These are phyloP conservation scores for Eilema sororculum DNA, from an alignment of 2,888 invertebrate species.

Conservation along the genomic window DNA sequence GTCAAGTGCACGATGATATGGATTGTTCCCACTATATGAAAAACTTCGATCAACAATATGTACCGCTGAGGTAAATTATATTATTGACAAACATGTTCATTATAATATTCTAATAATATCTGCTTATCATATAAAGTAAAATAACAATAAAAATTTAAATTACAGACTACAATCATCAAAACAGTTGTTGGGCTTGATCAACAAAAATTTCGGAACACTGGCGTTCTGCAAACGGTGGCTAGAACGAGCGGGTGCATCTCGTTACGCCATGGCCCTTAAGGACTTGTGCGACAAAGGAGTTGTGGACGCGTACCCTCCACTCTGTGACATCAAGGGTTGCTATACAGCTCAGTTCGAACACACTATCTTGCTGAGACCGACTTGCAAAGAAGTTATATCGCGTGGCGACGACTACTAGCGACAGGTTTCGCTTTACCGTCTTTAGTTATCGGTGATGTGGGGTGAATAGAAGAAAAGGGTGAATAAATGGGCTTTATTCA, in stretches of 20 bases:
- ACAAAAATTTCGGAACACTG: slow-evolving; percentile 98
- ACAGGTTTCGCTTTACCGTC: background rate
- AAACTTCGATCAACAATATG: slow-evolving; percentile 97
- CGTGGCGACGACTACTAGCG: slow-evolving; percentile 97
- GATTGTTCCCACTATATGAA: slow-evolving; percentile 99
- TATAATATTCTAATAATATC: background rate
- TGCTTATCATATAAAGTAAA: background rate
- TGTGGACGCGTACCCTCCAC: slow-evolving; percentile 99
- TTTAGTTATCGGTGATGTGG: background rate
- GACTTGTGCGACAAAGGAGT: slow-evolving; percentile 99
- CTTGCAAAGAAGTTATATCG: slow-evolving; percentile 99
- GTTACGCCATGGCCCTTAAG: slow-evolving; percentile 99
- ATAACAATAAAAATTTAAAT: slow-evolving; percentile 29
- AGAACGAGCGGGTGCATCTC: slow-evolving; percentile 98
- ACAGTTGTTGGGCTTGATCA: slow-evolving; percentile 95
- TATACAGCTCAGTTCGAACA: slow-evolving; percentile 99
- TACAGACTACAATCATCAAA: slow-evolving; percentile 96
- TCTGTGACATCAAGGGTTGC: slow-evolving; percentile 98
- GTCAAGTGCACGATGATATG: slow-evolving; percentile 99
- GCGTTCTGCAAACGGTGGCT: slow-evolving; percentile 99
- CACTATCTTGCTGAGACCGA: slow-evolving; percentile 98
- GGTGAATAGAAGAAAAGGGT: no score
- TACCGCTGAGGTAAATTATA: slow-evolving; percentile 91
- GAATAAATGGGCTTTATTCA: no score
- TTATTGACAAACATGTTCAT: slow-evolving; percentile 10